Evolutionary conservation across 2,888 invertebrate species (phyloP), one percentile per base, ranked within the genome.

Genomic region (Serripes groenlandicus): DNA sequence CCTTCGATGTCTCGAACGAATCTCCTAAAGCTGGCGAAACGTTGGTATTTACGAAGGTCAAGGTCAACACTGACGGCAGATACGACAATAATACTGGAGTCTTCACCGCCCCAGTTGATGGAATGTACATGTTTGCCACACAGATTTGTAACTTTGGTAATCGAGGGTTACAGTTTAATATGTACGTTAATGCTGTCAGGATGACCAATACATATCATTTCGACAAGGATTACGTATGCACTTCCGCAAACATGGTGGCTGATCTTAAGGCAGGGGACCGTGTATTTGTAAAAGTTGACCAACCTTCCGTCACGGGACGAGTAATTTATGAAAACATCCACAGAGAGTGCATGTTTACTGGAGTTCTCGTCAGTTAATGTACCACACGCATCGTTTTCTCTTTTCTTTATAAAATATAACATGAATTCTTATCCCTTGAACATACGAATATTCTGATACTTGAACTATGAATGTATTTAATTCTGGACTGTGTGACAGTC

Each of bases 291-390:
- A 21, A 62, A 21, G 34, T 30, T 18, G 34, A n/a, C 3, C 7
- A 62, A 34, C 32, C 34, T 32, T n/a, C 7, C 18, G 7, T 3
- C n/a, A 18, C 21, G 21, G 62, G 62, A n/a, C 62, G n/a, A n/a
- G 34, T 34, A 3, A 9, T 62, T 1, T 62, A 21, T 62, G 62
- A 62, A 34, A 62, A 62, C 34, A 34, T 62, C 34, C 62, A 62
- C 34, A 28, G 62, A 1, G 62, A 62, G 34, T 34, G 62, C n/a
- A 62, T 62, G 62, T 62, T 62, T 62, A 34, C 62, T n/a, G 62
- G 62, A 9, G 30, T 34, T 4, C 62, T 34, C n/a, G 62, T 62
- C n/a, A 62, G 34, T 32, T 62, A 30, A n/a, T n/a, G n/a, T n/a
- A n/a, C n/a, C n/a, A n/a, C n/a, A n/a, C n/a, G n/a, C n/a, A n/a